Percentiles rank a stretch among this genome's conserved stretches.
Evolutionary conservation across 2,888 invertebrate genomes (phyloP).

Genomic region (Meteorus cinctellus): DNA sequence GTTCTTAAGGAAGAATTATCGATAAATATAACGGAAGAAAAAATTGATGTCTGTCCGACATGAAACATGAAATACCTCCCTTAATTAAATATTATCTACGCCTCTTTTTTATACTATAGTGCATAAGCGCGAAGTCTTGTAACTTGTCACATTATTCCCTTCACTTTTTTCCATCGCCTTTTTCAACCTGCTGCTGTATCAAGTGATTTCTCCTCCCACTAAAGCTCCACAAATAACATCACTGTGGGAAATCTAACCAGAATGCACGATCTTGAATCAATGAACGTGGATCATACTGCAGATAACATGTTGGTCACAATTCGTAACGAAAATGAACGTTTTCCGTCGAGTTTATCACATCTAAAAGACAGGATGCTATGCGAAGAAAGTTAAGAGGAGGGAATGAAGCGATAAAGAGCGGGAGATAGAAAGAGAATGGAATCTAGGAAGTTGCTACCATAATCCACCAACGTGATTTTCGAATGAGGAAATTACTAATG

Average conservation of each 20-base stretch:
- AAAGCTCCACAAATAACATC: neutral
- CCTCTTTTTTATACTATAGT: constrained; percentile 11
- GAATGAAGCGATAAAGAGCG: too few relatives aligned
- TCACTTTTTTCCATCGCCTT: neutral
- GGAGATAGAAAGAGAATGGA: neutral
- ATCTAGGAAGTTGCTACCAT: neutral
- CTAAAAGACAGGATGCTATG: neutral
- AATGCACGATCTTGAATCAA: neutral
- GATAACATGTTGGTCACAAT: neutral
- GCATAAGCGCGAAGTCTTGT: constrained; percentile 37
- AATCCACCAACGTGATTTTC: constrained; percentile 45
- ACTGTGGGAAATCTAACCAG: neutral
- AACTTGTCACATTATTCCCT: neutral
- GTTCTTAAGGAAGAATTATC: too few relatives aligned
- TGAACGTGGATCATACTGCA: neutral
- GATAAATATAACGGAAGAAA: too few relatives aligned
- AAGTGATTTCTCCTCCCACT: constrained; percentile 7
- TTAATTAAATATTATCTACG: neutral
- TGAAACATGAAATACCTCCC: too few relatives aligned
- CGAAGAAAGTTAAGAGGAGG: neutral
- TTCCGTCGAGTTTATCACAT: constrained; percentile 12
- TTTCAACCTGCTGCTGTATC: constrained; percentile 6
- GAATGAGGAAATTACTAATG: constrained; percentile 33
- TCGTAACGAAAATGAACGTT: neutral
- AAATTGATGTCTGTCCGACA: too few relatives aligned